These are phyloP conservation scores for Xerus inauris DNA, from an alignment of 2,113 vertebrate genomes.

Conservation along the genomic window DNA sequence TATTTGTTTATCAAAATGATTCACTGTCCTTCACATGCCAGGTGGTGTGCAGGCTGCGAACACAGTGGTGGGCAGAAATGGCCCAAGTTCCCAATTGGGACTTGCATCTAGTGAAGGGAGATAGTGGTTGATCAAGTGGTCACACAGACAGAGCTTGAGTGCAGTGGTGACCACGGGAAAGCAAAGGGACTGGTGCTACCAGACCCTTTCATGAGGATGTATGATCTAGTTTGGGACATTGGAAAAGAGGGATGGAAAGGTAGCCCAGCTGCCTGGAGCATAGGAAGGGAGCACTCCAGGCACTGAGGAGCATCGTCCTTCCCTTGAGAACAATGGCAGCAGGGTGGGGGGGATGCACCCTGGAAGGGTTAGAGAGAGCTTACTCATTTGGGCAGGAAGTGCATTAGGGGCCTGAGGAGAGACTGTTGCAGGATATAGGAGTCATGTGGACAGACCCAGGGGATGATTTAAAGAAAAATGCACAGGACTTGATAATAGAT, in stretches of 20 bases:
- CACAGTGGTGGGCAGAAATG: background rate
- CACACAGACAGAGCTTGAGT: accelerated
- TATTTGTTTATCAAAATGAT: background rate
- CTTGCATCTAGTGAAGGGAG: background rate
- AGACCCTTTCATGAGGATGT: background rate
- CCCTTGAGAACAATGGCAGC: background rate
- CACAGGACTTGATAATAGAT: background rate
- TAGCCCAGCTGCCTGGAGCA: background rate
- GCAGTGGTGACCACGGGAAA: background rate
- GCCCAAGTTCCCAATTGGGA: background rate
- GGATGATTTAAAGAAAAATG: background rate
- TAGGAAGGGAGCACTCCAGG: background rate
- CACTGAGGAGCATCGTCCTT: background rate
- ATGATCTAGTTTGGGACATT: background rate
- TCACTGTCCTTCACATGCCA: background rate
- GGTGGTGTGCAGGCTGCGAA: background rate
- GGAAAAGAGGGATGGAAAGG: background rate
- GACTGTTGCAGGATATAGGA: background rate
- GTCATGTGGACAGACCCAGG: background rate
- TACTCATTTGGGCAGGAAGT: background rate
- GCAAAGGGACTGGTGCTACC: background rate
- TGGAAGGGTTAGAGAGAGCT: background rate
- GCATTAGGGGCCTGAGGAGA: background rate
- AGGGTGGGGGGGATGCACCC: no score
- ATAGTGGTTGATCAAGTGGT: accelerated